Conservation (phyloP, 2,113 vertebrate species). For the Xiphophorus couchianus region DNA sequence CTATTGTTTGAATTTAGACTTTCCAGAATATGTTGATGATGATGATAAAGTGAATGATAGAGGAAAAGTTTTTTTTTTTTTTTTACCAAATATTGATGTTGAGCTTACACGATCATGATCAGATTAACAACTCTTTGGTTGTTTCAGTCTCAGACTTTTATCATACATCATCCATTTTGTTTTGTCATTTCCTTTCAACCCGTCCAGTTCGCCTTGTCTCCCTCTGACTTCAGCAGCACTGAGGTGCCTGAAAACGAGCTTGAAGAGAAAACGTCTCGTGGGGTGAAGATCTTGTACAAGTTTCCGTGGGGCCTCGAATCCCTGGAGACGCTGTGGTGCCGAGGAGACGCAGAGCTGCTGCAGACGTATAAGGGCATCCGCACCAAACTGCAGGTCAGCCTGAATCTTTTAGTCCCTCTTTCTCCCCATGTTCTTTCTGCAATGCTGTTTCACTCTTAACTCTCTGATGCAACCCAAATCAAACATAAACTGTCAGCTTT, state of each 20-base stretch:
- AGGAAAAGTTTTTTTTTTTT: too few relatives aligned
- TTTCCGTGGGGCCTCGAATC: conserved; percentile 93
- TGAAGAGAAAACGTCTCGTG: conserved; percentile 73
- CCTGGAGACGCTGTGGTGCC: conserved; percentile 87
- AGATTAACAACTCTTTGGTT: neutral
- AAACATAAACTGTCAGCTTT: too few relatives aligned
- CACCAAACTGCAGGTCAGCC: conserved; percentile 81
- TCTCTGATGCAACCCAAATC: too few relatives aligned
- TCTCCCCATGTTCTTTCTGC: neutral
- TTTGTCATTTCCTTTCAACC: neutral
- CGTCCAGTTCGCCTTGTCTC: conserved; percentile 88
- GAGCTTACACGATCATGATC: neutral
- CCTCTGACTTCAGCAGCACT: conserved; percentile 87
- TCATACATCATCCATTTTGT: neutral
- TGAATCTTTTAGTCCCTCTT: neutral
- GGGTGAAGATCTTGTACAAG: conserved; percentile 83
- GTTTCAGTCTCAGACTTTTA: neutral
- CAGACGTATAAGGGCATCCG: conserved; percentile 74
- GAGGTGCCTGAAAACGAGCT: conserved; percentile 80
- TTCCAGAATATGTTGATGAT: too few relatives aligned
- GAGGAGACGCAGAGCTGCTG: conserved; percentile 85
- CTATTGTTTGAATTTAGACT: too few relatives aligned
- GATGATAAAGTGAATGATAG: too few relatives aligned
- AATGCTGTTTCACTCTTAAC: too few relatives aligned
- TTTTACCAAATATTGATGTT: too few relatives aligned